Percentiles rank a stretch among this genome's conserved stretches.
Evolutionary conservation across 1,140 invertebrate genomes (phyloP).

Genomic region (Zaprionus taronus): DNA sequence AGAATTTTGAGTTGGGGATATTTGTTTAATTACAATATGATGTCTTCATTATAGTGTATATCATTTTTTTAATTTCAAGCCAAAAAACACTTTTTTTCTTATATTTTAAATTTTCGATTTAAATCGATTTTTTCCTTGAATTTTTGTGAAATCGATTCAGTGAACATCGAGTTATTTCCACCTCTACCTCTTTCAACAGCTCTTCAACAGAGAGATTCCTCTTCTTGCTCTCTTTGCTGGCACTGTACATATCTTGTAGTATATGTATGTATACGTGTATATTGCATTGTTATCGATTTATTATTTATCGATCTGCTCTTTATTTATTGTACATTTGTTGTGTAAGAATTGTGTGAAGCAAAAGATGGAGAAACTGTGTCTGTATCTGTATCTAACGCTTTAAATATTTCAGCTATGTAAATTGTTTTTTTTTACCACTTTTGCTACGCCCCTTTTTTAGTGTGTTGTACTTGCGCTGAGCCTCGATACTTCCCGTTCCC

Average conservation of each 20-base stretch:
- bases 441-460: conserved; percentile 31
- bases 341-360: conserved; percentile 23
- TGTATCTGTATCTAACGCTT: conserved; percentile 62
- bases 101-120: too few species aligned
- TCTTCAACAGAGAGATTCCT: too few species aligned
- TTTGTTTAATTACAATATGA: too few species aligned
- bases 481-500: background rate
- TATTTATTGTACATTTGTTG: conserved; percentile 18
- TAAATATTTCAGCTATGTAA: conserved; percentile 71
- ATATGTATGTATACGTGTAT: conserved; percentile 16
- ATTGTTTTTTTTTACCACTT: conserved; percentile 40
- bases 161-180: too few species aligned
- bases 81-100: too few species aligned
- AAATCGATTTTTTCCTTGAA: too few species aligned
- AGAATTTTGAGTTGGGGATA: too few species aligned
- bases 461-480: conserved; percentile 45
- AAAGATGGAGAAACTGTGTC: conserved; percentile 9
- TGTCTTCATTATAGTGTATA: too few species aligned
- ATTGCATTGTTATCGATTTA: background rate
- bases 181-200: too few species aligned
- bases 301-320: conserved; percentile 6
- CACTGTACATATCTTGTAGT: conserved; percentile 29
- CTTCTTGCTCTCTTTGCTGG: background rate
- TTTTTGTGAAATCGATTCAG: too few species aligned
- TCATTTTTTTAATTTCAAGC: too few species aligned